Evolutionary conservation across 2,113 vertebrate genomes (phyloP).

Genomic region (Ammodytes marinus): DNA sequence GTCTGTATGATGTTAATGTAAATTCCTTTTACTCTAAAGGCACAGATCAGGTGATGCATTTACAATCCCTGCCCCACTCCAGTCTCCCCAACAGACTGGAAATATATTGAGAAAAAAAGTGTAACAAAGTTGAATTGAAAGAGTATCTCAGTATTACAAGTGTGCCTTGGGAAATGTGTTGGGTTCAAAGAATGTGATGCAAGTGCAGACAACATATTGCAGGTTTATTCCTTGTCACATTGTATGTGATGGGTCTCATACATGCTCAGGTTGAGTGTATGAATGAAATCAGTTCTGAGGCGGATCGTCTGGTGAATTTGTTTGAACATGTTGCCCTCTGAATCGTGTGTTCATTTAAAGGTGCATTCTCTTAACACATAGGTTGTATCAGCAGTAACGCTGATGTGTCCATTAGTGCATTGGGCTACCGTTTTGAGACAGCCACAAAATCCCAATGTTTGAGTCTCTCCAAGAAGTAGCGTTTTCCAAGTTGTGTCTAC

Average conservation of each 20-base stretch:
- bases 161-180: neutral
- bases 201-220: neutral
- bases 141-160: neutral
- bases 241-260: neutral
- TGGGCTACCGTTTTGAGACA: neutral
- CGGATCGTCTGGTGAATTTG: neutral
- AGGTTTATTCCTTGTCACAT: neutral
- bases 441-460: neutral
- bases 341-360: neutral
- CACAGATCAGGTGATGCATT: neutral
- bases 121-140: neutral
- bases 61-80: neutral
- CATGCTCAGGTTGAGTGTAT: too few relatives aligned
- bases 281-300: neutral
- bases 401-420: neutral
- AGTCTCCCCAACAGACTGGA: neutral
- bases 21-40: neutral
- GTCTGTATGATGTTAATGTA: neutral
- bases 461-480: neutral
- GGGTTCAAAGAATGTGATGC: too few relatives aligned
- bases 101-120: neutral
- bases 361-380: neutral
- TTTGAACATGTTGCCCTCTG: neutral
- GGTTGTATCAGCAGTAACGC: neutral
- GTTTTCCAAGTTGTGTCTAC: constrained; percentile 15